phyloP scores from a whole-genome alignment of 2,797 vertebrate species.

The Centropyge bicolor region DNA sequence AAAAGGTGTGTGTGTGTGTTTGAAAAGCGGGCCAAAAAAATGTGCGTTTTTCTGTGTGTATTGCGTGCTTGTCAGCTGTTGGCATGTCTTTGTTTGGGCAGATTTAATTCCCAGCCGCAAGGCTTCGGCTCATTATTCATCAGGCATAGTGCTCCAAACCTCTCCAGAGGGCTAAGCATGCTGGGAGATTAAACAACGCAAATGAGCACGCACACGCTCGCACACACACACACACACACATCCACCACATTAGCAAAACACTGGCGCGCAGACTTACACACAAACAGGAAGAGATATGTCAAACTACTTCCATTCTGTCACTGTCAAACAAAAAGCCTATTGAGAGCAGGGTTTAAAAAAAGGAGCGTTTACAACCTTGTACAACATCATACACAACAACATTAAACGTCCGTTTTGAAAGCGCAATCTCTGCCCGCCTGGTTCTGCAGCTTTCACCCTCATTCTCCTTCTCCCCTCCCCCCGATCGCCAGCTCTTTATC shows the following conservation, averaged over 20 bases:
- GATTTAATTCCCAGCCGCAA: constrained; percentile 77
- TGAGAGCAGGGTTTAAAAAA: constrained; percentile 31
- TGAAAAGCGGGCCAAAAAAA: constrained; percentile 53
- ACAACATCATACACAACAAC: constrained; percentile 31
- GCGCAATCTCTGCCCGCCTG: constrained; percentile 1
- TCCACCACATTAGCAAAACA: constrained; percentile 40
- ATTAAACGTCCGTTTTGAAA: constrained; percentile 37
- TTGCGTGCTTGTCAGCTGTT: constrained; percentile 70
- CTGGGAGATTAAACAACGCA: constrained; percentile 78
- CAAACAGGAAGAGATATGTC: constrained; percentile 60
- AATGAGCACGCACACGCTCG: constrained; percentile 48
- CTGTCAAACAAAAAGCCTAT: constrained; percentile 51
- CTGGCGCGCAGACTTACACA: constrained; percentile 22
- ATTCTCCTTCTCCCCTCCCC: not conserved
- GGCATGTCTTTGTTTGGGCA: constrained; percentile 78
- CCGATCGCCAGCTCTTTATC: constrained; percentile 43
- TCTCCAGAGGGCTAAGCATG: constrained; percentile 73
- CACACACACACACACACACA: constrained; percentile 12
- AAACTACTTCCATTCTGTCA: constrained; percentile 72
- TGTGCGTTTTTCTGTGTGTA: constrained; percentile 40
- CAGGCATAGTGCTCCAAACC: constrained; percentile 72
- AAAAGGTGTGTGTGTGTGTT: constrained; percentile 26
- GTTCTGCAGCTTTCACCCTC: constrained; percentile 27
- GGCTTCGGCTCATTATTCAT: constrained; percentile 81
- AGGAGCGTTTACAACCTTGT: constrained; percentile 40